Evolutionary conservation across 2,888 invertebrate genomes (phyloP), one percentile per base, ranked within the genome.

Genomic region (Acanthococcus lagerstroemiae): DNA sequence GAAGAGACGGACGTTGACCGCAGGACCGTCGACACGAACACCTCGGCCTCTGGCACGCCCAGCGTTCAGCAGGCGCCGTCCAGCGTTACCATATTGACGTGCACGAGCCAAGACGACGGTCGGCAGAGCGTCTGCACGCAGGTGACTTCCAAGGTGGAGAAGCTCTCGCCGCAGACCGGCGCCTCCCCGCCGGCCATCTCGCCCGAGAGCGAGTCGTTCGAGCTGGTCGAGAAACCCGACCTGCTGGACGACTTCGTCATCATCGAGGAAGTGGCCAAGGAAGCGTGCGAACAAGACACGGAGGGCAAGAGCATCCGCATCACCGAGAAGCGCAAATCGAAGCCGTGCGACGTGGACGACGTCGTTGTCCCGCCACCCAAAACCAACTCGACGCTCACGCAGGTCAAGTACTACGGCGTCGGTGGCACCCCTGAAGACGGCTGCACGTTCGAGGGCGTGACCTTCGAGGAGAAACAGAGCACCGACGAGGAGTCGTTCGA

Each of bases 261-360:
- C 0, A 87, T 90, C 69, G 90, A 90, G 77, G 91, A 91, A 76
- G 90, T 91, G 1, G 90, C 87, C 1, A 87, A 85, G 74, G 90
- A 91, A 78, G 90, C 90, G 0, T 83, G 85, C 71, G 91, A 91
- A 77, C 84, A 83, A 67, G 90, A 90, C 72, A 80, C 84, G 2
- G 90, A 90, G 76, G 90, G 90, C 0, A 88, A 89, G 78, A 87
- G 89, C 74, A 81, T 90, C 15, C 79, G 81, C 69, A 90, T 90
- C 67, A 48, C 46, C 5, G 60, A 45, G 3, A 60, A 60, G 48
- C 60, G 60, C 78, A 79, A 69, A 73, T 78, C 82, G 68, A 83
- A 84, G 70, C 85, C 86, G 68, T 82, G 82, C 69, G 83, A 86
- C 15, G n/a, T n/a, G n/a, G 87, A 87, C 74, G 84, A 85, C 72